Conservation (phyloP, 1,140 invertebrate species). For the Antheraea pernyi region DNA sequence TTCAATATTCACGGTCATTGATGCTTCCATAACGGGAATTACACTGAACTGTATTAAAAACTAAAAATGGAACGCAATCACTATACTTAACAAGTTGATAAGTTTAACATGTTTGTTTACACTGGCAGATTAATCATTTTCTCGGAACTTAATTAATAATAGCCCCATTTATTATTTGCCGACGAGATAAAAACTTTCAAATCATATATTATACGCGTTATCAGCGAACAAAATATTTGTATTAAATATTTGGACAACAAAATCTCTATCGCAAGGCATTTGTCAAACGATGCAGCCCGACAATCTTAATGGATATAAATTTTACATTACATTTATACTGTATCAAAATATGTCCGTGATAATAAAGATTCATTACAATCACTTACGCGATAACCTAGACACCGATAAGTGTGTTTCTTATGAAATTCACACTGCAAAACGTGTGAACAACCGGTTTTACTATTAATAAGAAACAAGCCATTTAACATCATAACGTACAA, state of each 20-base stretch:
- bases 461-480: background rate
- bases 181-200: slow-evolving; percentile 14
- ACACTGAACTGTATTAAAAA: background rate
- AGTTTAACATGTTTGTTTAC: background rate
- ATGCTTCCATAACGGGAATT: background rate
- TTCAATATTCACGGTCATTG: too few relatives aligned
- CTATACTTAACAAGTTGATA: background rate
- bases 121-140: background rate
- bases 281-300: background rate
- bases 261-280: background rate
- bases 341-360: background rate
- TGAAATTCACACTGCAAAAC: slow-evolving; percentile 28
- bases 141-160: slow-evolving; percentile 4
- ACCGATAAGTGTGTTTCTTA: slow-evolving; percentile 40
- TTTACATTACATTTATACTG: background rate
- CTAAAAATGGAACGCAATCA: background rate
- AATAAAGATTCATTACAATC: slow-evolving; percentile 5
- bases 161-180: background rate
- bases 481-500: background rate
- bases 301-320: background rate
- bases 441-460: slow-evolving; percentile 24
- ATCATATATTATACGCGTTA: background rate
- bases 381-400: slow-evolving; percentile 17
- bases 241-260: background rate
- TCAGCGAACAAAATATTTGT: background rate